A percentile compares a stretch with the other conserved stretches of the same genome.
phyloP scores from a whole-genome alignment of 2,797 vertebrate genomes.

The Pipistrellus nathusii region DNA sequence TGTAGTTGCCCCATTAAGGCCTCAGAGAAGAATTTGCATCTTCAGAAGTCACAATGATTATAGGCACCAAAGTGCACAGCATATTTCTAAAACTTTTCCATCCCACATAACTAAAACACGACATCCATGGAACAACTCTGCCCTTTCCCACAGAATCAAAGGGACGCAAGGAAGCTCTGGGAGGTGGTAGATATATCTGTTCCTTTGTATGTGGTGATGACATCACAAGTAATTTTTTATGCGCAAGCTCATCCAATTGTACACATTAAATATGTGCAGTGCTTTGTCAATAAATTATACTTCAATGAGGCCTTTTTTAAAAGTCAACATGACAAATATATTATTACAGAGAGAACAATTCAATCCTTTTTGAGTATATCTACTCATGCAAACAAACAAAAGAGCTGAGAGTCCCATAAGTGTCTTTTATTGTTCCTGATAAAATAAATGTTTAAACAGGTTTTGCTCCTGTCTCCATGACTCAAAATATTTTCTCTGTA shows the following conservation, averaged over 20 bases:
- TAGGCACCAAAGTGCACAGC: not conserved
- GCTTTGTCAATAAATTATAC: not conserved
- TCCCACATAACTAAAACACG: not conserved
- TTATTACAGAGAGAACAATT: not conserved
- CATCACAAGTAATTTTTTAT: not conserved
- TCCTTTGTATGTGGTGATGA: not conserved
- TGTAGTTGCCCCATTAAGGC: not conserved
- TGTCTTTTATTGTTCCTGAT: not conserved
- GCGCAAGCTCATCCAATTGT: not conserved
- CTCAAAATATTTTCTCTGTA: not conserved
- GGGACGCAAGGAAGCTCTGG: too few relatives aligned
- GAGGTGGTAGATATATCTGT: not conserved
- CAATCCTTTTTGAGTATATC: not conserved
- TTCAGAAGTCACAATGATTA: slow-evolving; percentile 9
- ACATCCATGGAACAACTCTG: not conserved
- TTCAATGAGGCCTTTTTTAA: not conserved
- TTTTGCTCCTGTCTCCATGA: not conserved
- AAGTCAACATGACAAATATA: not conserved
- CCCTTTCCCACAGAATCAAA: not conserved
- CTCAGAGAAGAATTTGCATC: not conserved
- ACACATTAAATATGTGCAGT: not conserved
- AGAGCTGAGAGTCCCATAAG: not conserved
- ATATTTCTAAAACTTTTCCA: not conserved
- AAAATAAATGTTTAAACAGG: not conserved
- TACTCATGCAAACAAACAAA: not conserved